phyloP scores from a whole-genome alignment of 2,797 vertebrate species.

The Martes flavigula region DNA sequence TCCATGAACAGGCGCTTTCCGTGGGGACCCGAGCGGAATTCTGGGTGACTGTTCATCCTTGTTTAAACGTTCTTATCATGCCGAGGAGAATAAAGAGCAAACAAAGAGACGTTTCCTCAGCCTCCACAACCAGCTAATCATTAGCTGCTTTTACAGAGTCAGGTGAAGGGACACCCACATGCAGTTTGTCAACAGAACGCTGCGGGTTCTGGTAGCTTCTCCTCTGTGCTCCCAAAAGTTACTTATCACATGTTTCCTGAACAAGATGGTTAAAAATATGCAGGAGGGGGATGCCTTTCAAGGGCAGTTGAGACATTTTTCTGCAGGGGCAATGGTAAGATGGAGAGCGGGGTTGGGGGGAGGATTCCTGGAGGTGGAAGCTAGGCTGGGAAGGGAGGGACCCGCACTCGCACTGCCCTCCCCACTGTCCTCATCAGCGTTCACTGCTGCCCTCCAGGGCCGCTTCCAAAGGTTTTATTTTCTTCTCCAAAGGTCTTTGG shows the following conservation, averaged over 20 bases:
- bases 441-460: not conserved
- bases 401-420: fast-evolving
- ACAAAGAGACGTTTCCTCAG: not conserved
- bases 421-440: not conserved
- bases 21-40: not conserved
- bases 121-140: not conserved
- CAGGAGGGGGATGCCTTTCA: not conserved
- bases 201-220: not conserved
- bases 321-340: not conserved
- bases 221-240: not conserved
- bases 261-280: not conserved
- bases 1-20: not conserved
- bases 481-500: not conserved
- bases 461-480: not conserved
- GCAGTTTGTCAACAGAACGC: not conserved
- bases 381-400: not conserved
- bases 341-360: not conserved
- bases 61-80: not conserved
- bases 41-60: not conserved
- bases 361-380: not conserved
- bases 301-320: not conserved
- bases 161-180: fast-evolving
- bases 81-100: not conserved
- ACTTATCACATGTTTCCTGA: not conserved
- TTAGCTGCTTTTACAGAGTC: not conserved